Conservation (phyloP, 2,888 invertebrate species). For the Drosophila antonietae region DNA sequence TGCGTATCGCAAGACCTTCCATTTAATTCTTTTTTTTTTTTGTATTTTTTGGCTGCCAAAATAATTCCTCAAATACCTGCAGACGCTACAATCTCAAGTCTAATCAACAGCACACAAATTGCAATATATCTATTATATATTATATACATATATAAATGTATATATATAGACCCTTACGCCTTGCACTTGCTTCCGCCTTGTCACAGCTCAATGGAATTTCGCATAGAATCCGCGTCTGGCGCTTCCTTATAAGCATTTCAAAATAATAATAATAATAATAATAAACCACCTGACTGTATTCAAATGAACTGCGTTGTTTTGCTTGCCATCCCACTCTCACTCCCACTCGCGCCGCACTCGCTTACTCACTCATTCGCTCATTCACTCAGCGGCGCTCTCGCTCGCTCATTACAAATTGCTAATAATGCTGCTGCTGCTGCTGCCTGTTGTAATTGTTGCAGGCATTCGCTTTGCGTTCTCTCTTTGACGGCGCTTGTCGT, state of each 20-base stretch:
- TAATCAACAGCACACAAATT: conserved; percentile 29
- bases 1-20: conserved; percentile 59
- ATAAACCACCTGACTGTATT: conserved; percentile 52
- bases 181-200: conserved; percentile 40
- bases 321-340: conserved; percentile 7
- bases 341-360: not conserved
- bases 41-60: conserved; percentile 32
- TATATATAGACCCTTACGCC: not conserved
- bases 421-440: conserved; percentile 16
- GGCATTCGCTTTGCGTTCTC: conserved; percentile 35
- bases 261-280: conserved; percentile 6
- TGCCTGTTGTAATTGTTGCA: conserved; percentile 23
- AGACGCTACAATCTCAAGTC: conserved; percentile 14
- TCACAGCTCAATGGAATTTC: conserved; percentile 32
- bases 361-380: not conserved
- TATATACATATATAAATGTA: not conserved
- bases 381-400: not conserved
- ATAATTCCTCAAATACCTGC: conserved; percentile 43
- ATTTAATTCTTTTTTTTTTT: not conserved
- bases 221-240: conserved; percentile 23
- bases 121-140: conserved; percentile 2
- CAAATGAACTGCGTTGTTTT: conserved; percentile 33
- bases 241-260: conserved; percentile 55
- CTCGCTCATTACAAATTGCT: conserved; percentile 32
- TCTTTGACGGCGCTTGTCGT: conserved; percentile 44